These are phyloP conservation scores for Chymomyza procnemis DNA, from an alignment of 2,888 invertebrate species.

Conservation along the genomic window DNA sequence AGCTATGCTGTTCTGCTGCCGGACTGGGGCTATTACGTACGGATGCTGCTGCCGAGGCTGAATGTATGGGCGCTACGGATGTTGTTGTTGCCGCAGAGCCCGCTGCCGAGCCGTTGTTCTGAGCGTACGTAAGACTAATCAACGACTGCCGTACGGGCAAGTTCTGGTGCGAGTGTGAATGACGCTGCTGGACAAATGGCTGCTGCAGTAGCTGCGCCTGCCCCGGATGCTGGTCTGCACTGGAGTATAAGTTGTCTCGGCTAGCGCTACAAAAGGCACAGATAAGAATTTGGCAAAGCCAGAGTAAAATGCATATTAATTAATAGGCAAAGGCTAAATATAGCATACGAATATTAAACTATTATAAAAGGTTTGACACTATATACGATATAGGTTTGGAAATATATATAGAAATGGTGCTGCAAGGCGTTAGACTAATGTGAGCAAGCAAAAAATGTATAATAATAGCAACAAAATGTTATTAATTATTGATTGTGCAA, in stretches of 20 bases:
- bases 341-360: slow-evolving; percentile 6
- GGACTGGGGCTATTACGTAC: background rate
- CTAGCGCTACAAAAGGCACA: slow-evolving; percentile 69
- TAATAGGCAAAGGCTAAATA: background rate
- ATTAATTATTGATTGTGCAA: slow-evolving; percentile 71
- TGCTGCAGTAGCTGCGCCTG: slow-evolving; percentile 44
- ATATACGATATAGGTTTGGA: background rate
- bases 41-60: slow-evolving; percentile 10
- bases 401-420: background rate
- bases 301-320: slow-evolving; percentile 46
- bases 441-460: slow-evolving; percentile 38
- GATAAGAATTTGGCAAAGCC: background rate
- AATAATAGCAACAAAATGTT: slow-evolving; percentile 49
- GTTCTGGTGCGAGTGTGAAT: slow-evolving; percentile 75
- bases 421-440: slow-evolving; percentile 56
- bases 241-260: slow-evolving; percentile 77
- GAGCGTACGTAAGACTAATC: slow-evolving; percentile 77
- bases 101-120: slow-evolving; percentile 53
- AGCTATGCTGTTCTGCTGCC: slow-evolving; percentile 18
- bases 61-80: slow-evolving; percentile 42
- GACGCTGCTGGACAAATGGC: slow-evolving; percentile 53
- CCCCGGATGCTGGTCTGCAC: slow-evolving; percentile 60
- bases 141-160: slow-evolving; percentile 77
- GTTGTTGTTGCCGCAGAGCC: slow-evolving; percentile 44
- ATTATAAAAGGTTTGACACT: background rate